phyloP scores from a whole-genome alignment of 2,113 vertebrate species.

The Maccullochella peelii region DNA sequence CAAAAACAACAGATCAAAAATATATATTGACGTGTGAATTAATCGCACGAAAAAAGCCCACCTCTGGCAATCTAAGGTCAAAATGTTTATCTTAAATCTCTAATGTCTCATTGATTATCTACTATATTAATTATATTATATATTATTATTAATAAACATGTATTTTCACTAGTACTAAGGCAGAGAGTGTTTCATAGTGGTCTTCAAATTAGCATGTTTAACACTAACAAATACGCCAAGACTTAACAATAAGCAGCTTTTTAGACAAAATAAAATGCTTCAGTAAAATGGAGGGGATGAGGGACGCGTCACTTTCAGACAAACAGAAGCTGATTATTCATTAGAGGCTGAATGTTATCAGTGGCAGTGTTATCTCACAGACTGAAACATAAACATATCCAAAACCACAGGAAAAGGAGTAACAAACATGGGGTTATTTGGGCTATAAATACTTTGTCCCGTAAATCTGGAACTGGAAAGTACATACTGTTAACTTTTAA shows the following conservation, averaged over 20 bases:
- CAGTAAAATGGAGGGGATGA: too few relatives aligned
- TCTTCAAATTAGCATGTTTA: neutral
- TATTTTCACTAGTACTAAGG: too few relatives aligned
- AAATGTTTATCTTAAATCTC: too few relatives aligned
- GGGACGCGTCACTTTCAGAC: neutral
- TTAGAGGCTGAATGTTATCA: neutral
- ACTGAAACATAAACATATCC: neutral
- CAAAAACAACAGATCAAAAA: too few relatives aligned
- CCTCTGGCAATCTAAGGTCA: too few relatives aligned
- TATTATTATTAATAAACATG: too few relatives aligned
- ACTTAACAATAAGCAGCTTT: neutral
- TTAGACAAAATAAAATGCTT: neutral
- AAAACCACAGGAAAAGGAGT: neutral
- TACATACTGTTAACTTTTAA: neutral
- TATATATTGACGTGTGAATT: too few relatives aligned
- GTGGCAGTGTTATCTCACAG: too few relatives aligned
- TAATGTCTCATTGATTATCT: too few relatives aligned
- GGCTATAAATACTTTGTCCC: neutral
- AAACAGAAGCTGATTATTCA: neutral
- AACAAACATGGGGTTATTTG: neutral
- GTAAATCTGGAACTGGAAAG: neutral
- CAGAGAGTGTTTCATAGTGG: too few relatives aligned
- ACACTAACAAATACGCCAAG: neutral
- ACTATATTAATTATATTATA: too few relatives aligned
- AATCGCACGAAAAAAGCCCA: too few relatives aligned